Evolutionary conservation across 2,888 invertebrate genomes (phyloP).

Genomic region (Phengaris arion): DNA sequence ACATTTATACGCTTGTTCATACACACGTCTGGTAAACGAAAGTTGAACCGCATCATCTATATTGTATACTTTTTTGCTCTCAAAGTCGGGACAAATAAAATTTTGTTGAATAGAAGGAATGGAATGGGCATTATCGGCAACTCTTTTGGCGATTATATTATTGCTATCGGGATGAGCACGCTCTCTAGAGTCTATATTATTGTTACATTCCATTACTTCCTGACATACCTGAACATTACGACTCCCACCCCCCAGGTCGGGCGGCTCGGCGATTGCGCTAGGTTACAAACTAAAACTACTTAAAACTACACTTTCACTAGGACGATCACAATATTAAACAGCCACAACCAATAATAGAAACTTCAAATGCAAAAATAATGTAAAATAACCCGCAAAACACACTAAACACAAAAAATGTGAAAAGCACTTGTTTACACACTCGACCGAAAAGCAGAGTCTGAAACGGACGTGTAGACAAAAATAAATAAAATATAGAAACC

Average conservation of each 20-base stretch:
- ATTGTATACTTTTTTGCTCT: not conserved
- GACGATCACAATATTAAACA: not conserved
- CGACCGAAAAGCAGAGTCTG: too few species aligned
- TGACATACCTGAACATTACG: not conserved
- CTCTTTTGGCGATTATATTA: not conserved
- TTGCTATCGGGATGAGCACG: not conserved
- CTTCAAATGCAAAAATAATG: not conserved
- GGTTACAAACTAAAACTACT: not conserved
- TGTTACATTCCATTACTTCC: not conserved
- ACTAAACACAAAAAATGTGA: too few species aligned
- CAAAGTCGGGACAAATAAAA: not conserved
- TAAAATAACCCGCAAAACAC: too few species aligned
- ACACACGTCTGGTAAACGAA: not conserved
- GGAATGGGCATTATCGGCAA: not conserved
- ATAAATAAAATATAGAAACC: too few species aligned
- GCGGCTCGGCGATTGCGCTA: not conserved
- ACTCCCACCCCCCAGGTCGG: not conserved
- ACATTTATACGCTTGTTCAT: too few species aligned
- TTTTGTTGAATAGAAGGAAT: not conserved
- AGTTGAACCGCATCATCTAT: not conserved
- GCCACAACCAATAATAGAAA: not conserved
- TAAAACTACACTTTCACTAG: not conserved
- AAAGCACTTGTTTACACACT: too few species aligned
- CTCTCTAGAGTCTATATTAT: not conserved
- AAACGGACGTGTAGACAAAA: too few species aligned